These are phyloP conservation scores for Prochilodus magdalenae DNA, from an alignment of 2,113 vertebrate species.

Conservation along the genomic window DNA sequence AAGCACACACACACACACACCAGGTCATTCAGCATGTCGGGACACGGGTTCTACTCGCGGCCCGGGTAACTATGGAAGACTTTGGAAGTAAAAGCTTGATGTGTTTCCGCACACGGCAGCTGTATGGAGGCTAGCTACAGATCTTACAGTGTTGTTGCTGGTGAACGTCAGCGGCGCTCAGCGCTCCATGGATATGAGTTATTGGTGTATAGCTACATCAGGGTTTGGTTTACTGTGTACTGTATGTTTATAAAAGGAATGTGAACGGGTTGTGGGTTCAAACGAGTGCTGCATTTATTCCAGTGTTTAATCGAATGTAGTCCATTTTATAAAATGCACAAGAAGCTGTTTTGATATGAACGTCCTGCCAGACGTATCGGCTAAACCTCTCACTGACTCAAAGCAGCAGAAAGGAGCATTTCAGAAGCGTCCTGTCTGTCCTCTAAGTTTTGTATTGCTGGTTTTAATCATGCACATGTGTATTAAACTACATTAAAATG, in stretches of 20 bases:
- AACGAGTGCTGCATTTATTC: background rate
- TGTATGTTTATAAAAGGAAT: too few relatives aligned
- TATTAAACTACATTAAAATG: slow-evolving; percentile 25
- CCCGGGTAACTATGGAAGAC: background rate
- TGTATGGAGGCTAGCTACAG: background rate
- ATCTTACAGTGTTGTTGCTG: too few relatives aligned
- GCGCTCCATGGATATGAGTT: background rate
- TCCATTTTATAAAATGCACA: background rate
- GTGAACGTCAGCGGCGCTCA: too few relatives aligned
- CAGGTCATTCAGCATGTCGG: too few relatives aligned
- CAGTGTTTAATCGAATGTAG: background rate
- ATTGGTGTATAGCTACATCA: background rate
- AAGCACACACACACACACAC: background rate
- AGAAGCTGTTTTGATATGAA: background rate
- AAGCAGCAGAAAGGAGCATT: background rate
- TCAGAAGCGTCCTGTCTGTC: background rate
- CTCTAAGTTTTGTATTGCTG: background rate
- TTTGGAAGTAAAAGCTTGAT: background rate
- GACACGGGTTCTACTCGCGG: background rate
- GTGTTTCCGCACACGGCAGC: background rate
- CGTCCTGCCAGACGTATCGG: background rate
- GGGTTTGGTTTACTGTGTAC: too few relatives aligned
- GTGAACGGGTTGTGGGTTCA: background rate
- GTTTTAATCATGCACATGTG: background rate
- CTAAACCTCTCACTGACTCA: background rate